Base-by-base conservation (phyloP, 2,888 invertebrate species). In the Hemithea aestivaria region DNA sequence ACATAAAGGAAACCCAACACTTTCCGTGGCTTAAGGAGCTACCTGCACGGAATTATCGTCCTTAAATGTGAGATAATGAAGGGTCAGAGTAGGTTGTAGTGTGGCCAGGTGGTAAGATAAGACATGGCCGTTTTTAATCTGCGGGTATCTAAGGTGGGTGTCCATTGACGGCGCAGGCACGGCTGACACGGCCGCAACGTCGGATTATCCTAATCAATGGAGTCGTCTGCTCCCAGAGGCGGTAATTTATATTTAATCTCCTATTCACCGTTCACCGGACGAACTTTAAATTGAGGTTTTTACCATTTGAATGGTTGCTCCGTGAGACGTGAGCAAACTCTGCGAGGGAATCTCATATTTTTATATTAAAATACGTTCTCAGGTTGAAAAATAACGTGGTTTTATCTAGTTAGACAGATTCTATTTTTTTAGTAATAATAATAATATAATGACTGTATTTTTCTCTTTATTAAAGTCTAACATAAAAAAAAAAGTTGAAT, bases 191-290 rank as follows among this genome's bases (percentile, higher is more conserved):
- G n/a, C n/a, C n/a, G n/a, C n/a, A 12, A 26, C 42, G 24, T 4
- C 10, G 12, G 27, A 36, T 35, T 47, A 42, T 47, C 36, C 29
- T 28, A 39, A 45, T 48, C 39, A 46, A 37, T 28, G 35, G 38
- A 27, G 30, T 20, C 41, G 35, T 31, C 30, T 36, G 34, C 26
- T 27, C 24, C n/a, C 35, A 27, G 31, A 43, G 40, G 40, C 48
- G 33, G 43, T 41, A 35, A 48, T 41, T 45, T 49, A 54, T 52
- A 49, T 56, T 55, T 56, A 56, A 55, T 55, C 56, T 59, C 47
- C 48, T 35, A 51, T 54, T 59, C 58, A 48, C 46, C 51, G 40
- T 32, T n/a, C n/a, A n/a, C 5, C 34, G 35, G 43, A 51, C 40
- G 44, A 52, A 57, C 46, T 51, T 53, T 39, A 45, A 58, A 58